Percentiles rank a stretch among this genome's conserved stretches.
phyloP scores from a whole-genome alignment of 2,888 invertebrate species.

The Cephus spinipes region DNA sequence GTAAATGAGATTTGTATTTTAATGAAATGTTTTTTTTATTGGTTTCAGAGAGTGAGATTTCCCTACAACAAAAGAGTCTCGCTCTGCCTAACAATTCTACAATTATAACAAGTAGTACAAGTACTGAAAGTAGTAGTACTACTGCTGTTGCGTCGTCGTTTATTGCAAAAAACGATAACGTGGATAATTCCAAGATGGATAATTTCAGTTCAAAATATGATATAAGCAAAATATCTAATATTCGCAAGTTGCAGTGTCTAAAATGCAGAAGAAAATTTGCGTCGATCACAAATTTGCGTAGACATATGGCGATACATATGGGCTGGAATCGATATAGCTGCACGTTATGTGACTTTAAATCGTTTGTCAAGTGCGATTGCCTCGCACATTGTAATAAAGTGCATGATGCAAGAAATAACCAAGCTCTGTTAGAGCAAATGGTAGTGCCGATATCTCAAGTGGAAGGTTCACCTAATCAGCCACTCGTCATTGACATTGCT shows the following conservation, averaged over 20 bases:
- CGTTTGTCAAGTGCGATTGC: slow-evolving; percentile 75
- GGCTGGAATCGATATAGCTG: slow-evolving; percentile 83
- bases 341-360: slow-evolving; percentile 78
- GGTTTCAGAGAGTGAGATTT: neutral
- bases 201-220: slow-evolving; percentile 32
- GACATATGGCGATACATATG: slow-evolving; percentile 76
- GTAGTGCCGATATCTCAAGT: slow-evolving; percentile 37
- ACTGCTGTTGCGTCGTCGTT: neutral
- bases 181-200: neutral
- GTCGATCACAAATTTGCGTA: slow-evolving; percentile 69
- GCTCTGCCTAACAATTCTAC: neutral
- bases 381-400: slow-evolving; percentile 74
- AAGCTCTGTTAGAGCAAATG: slow-evolving; percentile 38
- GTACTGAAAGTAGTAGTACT: neutral
- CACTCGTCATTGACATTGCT: slow-evolving; percentile 17
- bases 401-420: slow-evolving; percentile 70
- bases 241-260: slow-evolving; percentile 66
- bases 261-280: slow-evolving; percentile 69
- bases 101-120: neutral
- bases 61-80: neutral
- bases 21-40: neutral
- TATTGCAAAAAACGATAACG: neutral
- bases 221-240: slow-evolving; percentile 37
- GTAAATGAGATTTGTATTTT: neutral
- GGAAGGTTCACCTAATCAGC: slow-evolving; percentile 23